phyloP scores from a whole-genome alignment of 2,888 invertebrate genomes.

The Melolontha melolontha region DNA sequence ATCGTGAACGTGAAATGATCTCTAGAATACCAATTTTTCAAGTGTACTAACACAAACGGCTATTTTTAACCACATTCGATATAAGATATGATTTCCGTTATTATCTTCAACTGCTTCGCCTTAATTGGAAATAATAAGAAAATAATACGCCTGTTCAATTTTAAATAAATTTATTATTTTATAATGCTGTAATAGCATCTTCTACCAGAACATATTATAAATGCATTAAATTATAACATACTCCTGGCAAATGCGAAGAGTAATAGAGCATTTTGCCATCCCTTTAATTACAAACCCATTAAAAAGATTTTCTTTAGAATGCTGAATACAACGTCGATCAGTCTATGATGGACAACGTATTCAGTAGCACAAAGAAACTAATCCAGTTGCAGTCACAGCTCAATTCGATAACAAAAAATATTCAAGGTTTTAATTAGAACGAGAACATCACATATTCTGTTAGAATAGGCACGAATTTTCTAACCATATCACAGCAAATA shows the following conservation, averaged over 20 bases:
- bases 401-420: conserved; percentile 52
- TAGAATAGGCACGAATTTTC: conserved; percentile 63
- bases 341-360: conserved; percentile 1
- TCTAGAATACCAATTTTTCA: too few relatives aligned
- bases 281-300: conserved; percentile 49
- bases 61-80: too few relatives aligned
- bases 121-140: conserved; percentile 13
- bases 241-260: conserved; percentile 55
- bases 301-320: background rate
- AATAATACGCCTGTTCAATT: conserved; percentile 9
- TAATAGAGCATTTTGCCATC: conserved; percentile 62
- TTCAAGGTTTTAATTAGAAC: conserved; percentile 49
- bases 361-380: conserved; percentile 8
- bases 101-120: too few relatives aligned
- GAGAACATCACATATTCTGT: conserved; percentile 57
- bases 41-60: too few relatives aligned
- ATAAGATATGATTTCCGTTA: too few relatives aligned
- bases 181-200: conserved; percentile 37
- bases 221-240: conserved; percentile 61
- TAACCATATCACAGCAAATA: conserved; percentile 59
- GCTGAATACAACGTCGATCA: conserved; percentile 38
- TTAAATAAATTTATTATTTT: conserved; percentile 41
- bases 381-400: conserved; percentile 65
- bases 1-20: too few relatives aligned
- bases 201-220: conserved; percentile 60